phyloP scores from a whole-genome alignment of 1,140 invertebrate species.

The Schmidtea mediterranea region DNA sequence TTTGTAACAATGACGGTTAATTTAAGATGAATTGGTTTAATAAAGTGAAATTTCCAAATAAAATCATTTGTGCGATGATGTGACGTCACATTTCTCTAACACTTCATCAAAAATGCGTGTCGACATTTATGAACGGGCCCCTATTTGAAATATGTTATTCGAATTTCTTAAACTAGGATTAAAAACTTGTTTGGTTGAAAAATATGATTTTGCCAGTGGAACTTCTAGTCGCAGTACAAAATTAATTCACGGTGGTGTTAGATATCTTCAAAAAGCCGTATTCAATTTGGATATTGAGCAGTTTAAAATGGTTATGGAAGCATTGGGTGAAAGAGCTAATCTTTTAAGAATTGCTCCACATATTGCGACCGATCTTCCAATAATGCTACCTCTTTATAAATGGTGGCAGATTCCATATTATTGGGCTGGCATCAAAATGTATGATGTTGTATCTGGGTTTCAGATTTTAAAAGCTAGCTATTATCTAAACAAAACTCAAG shows the following conservation, averaged over 20 bases:
- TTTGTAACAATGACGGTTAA: no score
- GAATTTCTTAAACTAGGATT: no score
- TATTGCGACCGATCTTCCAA: conserved; percentile 74
- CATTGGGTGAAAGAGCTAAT: conserved; percentile 67
- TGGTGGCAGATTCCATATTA: conserved; percentile 97
- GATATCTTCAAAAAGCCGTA: conserved; percentile 90
- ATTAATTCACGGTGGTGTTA: conserved; percentile 85
- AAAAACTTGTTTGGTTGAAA: conserved; percentile 77
- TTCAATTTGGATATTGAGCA: conserved; percentile 61
- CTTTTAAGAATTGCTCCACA: conserved; percentile 83
- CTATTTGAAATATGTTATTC: no score
- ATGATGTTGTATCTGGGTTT: conserved; percentile 79
- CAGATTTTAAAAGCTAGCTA: conserved; percentile 83
- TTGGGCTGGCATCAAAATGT: no score
- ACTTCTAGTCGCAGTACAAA: conserved; percentile 81
- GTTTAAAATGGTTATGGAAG: conserved; percentile 34
- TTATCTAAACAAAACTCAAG: conserved; percentile 63
- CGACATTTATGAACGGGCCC: no score
- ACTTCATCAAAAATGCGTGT: no score
- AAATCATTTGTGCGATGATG: no score
- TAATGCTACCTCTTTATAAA: conserved; percentile 92
- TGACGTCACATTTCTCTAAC: no score
- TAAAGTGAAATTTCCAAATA: no score
- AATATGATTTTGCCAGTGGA: conserved; percentile 85
- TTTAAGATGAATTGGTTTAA: no score